Evolutionary conservation across 1,140 invertebrate species (phyloP), one percentile per base, ranked within the genome.

Genomic region (Platyura marginata): DNA sequence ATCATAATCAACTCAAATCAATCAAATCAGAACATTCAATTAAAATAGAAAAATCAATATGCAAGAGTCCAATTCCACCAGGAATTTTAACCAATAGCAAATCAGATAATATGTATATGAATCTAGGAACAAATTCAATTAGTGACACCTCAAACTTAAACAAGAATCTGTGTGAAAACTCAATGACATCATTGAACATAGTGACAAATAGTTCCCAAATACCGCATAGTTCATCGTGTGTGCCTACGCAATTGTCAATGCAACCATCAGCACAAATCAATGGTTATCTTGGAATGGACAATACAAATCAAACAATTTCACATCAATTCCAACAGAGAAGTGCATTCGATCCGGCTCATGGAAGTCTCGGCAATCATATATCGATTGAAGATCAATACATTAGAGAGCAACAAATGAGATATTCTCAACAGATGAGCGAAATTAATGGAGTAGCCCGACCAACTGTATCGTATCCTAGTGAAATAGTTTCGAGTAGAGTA

Each of bases 391-490:
- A 43, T 25, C 42, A 25, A n/a, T 43, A 43, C 20, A 20, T 25
- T 8, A 13, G 42, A 37, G 62, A 25, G 38, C 40, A 41, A 23
- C 32, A 36, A 37, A 35, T 43, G 34, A 8, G 42, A 20, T 43
- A 43, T 36, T 35, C 42, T 20, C 42, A 29, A 13, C 25, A 43
- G 6, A 43, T 43, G 42, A 37, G 33, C 22, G 42, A 35, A 34
- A 36, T 43, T 19, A 32, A 15, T n/a, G 16, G 9, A 38, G 71
- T 75, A 3, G 70, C 70, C 3, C 54, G 72, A 46, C 72, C 75
- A 0, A 66, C 75, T 1, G 71, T 75, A 2, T 72, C 72, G 2
- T 75, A 75, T 47, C 73, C 72, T 1, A 43, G 39, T 21, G 44
- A 57, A 25, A 45, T 45, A 39, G 42, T 61, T 40, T 8, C 32